Evolutionary conservation across 64 coral and sea anemone species (phyloP), one percentile per base, ranked within the genome.

Genomic region (Acropora yongei): DNA sequence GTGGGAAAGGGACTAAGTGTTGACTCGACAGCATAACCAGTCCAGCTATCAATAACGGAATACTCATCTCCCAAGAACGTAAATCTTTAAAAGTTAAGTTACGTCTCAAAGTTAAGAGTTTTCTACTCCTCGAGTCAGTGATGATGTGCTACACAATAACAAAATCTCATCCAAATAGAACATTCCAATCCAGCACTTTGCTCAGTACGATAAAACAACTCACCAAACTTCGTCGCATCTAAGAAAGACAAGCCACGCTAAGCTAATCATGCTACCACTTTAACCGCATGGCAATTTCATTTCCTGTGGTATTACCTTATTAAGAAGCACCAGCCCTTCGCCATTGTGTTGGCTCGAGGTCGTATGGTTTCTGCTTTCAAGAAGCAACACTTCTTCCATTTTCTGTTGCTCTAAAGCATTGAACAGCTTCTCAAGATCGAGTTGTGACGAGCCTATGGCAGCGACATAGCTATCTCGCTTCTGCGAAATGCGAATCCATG

Each of bases 401-500:
- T 61, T 71, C 18, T 30, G 72, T 7, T 7, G 44, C 5, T 85
- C 44, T 39, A 8, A 42, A 5, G 44, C 45, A 3, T 49, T 71
- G 10, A 63, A 30, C 3, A 85, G 1, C 5, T 71, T 4, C 10
- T 72, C 61, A 18, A 85, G 82, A 46, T 69, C 20, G 16, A 67
- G 16, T 49, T 85, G 16, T 14, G 82, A 68, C 44, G 82, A 49
- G 18, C 63, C 72, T 85, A 85, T 85, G 44, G 82, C 82, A 47
- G 82, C 63, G 63, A 85, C 82, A 18, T 85, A 85, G 30, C 82
- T 85, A 44, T 85, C 44, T 44, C 82, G 61, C 9, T 85, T 85
- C 82, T 85, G 80, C 12, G 80, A 66, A 14, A 2, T 2, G 40
- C 58, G 82, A 72, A 61, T 85, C 82, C 82, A 85, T 19, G 63